These are phyloP conservation scores for Cotesia vestalis DNA, from an alignment of 1,140 invertebrate species.

Conservation along the genomic window DNA sequence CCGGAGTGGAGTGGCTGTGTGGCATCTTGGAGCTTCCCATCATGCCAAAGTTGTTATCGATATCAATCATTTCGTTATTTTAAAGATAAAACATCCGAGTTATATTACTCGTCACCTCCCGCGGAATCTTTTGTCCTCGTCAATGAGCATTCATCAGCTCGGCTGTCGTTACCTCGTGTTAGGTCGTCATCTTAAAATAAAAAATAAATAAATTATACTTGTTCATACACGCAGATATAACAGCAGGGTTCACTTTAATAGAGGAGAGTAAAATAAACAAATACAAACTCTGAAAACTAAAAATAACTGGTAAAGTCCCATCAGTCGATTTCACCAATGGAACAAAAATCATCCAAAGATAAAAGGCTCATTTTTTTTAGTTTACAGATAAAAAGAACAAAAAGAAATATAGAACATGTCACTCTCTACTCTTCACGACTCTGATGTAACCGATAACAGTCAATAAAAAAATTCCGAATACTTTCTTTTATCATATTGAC, in stretches of 20 bases:
- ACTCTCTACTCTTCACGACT: not conserved
- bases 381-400: slow-evolving; percentile 10
- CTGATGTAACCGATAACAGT: slow-evolving; percentile 31
- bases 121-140: slow-evolving; percentile 21
- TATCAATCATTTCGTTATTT: slow-evolving; percentile 56
- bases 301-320: too few species aligned
- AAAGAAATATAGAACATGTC: not conserved
- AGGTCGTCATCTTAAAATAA: slow-evolving; percentile 52
- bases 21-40: slow-evolving; percentile 71
- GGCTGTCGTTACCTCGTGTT: slow-evolving; percentile 42
- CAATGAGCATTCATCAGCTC: slow-evolving; percentile 35
- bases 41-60: slow-evolving; percentile 60
- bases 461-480: slow-evolving; percentile 12
- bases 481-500: not conserved
- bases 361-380: not conserved
- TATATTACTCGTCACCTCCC: slow-evolving; percentile 2
- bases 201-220: too few species aligned
- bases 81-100: slow-evolving; percentile 43
- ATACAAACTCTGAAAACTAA: not conserved
- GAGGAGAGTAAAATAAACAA: slow-evolving; percentile 3
- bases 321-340: too few species aligned
- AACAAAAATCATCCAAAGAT: not conserved
- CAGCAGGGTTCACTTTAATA: not conserved
- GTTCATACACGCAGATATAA: too few species aligned
- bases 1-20: slow-evolving; percentile 83